Conservation (phyloP, 2,888 invertebrate genomes). For the Synanthedon andrenaeformis region DNA sequence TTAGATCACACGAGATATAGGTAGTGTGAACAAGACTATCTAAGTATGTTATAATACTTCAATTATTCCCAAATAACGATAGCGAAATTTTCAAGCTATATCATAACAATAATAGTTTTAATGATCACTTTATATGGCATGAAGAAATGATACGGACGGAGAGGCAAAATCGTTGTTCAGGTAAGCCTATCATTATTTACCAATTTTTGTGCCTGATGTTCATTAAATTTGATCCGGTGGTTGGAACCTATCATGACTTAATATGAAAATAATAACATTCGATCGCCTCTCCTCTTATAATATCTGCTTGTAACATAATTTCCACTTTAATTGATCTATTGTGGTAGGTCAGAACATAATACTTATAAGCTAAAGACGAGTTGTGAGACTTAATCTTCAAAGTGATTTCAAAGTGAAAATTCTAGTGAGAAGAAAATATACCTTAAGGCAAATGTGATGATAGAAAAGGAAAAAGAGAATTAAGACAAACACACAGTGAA, state of each 20-base stretch:
- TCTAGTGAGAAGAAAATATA: too few species aligned
- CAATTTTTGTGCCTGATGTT: conserved; percentile 32
- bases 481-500: too few species aligned
- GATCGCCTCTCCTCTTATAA: conserved; percentile 35
- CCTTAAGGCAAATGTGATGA: too few species aligned
- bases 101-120: not conserved
- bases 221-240: conserved; percentile 44
- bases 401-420: too few species aligned
- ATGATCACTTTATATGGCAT: not conserved
- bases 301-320: conserved; percentile 37
- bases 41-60: too few species aligned
- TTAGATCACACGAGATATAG: too few species aligned
- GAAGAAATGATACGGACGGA: conserved; percentile 1
- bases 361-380: too few species aligned
- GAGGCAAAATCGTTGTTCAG: conserved; percentile 15
- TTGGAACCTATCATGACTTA: conserved; percentile 50
- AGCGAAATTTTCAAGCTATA: not conserved
- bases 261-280: conserved; percentile 62
- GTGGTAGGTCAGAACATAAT: conserved; percentile 11
- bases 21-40: too few species aligned
- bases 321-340: conserved; percentile 24
- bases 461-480: too few species aligned
- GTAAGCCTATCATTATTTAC: conserved; percentile 47
- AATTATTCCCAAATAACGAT: not conserved
- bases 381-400: too few species aligned